Evolutionary conservation across 1,140 invertebrate genomes (phyloP).

Genomic region (Drosophila kurseongensis): DNA sequence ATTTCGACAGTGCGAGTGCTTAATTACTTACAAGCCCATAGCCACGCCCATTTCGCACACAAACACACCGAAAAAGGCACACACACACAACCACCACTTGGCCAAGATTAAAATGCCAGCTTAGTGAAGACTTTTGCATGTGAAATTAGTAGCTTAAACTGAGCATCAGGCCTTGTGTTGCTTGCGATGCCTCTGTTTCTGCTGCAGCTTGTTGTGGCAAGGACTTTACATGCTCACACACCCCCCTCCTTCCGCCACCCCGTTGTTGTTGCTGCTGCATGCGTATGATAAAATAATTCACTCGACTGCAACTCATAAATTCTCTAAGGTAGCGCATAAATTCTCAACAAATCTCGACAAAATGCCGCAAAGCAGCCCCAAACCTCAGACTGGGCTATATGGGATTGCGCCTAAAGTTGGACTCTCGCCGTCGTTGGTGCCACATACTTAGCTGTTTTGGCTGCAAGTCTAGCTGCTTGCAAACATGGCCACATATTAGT

Average conservation of each 20-base stretch:
- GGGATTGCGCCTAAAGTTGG: conserved; percentile 6
- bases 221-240: conserved; percentile 39
- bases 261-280: conserved; percentile 70
- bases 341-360: conserved; percentile 81
- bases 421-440: conserved; percentile 21
- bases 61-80: background rate
- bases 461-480: conserved; percentile 10
- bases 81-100: conserved; percentile 46
- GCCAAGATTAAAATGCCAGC: conserved; percentile 80
- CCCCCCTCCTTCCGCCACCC: background rate
- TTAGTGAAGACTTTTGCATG: conserved; percentile 81
- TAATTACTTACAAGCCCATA: conserved; percentile 73
- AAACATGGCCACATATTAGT: conserved; percentile 63
- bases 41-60: conserved; percentile 37
- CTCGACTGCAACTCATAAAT: conserved; percentile 83
- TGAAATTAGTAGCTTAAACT: conserved; percentile 82
- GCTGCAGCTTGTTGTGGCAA: conserved; percentile 75
- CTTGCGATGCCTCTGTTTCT: conserved; percentile 18
- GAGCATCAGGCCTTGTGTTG: conserved; percentile 24
- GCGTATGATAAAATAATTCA: conserved; percentile 84
- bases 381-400: conserved; percentile 56
- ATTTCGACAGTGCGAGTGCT: conserved; percentile 68
- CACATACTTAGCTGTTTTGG: conserved; percentile 46
- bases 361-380: conserved; percentile 78
- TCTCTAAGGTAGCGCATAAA: conserved; percentile 82